Base-by-base conservation (phyloP, 2,888 invertebrate species). In the Pseudanteris insignis region DNA sequence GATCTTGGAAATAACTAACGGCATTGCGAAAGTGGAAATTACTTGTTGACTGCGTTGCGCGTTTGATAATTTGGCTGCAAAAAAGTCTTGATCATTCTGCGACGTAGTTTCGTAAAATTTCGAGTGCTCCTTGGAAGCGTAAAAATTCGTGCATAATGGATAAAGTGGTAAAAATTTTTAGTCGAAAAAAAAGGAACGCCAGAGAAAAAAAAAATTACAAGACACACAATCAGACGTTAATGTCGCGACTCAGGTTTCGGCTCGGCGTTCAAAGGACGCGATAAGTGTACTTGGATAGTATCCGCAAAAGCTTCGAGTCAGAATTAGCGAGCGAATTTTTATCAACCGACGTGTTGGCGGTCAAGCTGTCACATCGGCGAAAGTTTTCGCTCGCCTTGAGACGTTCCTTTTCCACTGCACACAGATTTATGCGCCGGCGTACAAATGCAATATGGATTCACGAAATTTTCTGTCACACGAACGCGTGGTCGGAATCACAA, bases 331-430 rank as follows among this genome's bases (percentile, higher is more conserved):
- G 44, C 21, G 44, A 47, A 58, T 50, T 37, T 44, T 33, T 50
- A 50, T 58, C 33, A 33, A 58, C 58, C 25, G 28, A 33, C 33
- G 44, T 10, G 33, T 38, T 44, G 33, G 14, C 28, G 9, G 18
- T n/a, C 33, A 50, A 14, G 43, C n/a, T 18, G 44, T 14, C 25
- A 53, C 38, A 46, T 9, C 7, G 30, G 55, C 48, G 57, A 57
- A 57, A 57, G 48, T 57, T 57, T 37, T 38, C 29, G 25, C 26
- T 38, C 28, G 18, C 26, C 57, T 48, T 48, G 57, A 43, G 43
- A 37, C 8, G 47, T 55, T 40, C 11, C 21, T 40, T 37, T 47
- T 57, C 11, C 15, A 36, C 12, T 18, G 36, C 41, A 8, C 28
- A 9, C 30, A 21, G 50, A 37, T 57, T 57, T 50, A 44, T 50